A percentile compares a stretch with the other conserved stretches of the same genome.
Evolutionary conservation across 1,140 invertebrate species (phyloP).

Genomic region (Limonius californicus): DNA sequence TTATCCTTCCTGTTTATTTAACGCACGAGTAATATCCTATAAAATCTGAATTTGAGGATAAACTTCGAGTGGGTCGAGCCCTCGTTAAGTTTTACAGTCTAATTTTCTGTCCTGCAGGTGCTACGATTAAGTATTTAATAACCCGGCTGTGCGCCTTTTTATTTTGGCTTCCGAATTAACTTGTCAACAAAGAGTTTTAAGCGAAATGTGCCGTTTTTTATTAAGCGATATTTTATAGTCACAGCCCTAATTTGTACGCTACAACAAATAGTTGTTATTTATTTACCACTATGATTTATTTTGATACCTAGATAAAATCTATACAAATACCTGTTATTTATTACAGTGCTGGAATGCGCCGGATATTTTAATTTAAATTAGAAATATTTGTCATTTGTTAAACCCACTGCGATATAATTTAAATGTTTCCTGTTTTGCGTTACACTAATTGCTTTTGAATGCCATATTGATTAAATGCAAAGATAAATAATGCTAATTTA

Average conservation of each 20-base stretch:
- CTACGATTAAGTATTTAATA: slow-evolving; percentile 9
- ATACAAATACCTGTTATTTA: neutral
- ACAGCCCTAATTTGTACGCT: neutral
- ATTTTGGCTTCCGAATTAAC: neutral
- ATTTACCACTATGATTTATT: too few species aligned
- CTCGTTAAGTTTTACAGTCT: slow-evolving; percentile 14
- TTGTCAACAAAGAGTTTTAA: neutral
- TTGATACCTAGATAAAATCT: too few species aligned
- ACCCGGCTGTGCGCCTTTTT: neutral
- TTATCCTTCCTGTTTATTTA: slow-evolving; percentile 15
- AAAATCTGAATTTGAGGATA: slow-evolving; percentile 8
- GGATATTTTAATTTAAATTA: slow-evolving; percentile 5
- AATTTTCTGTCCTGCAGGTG: slow-evolving; percentile 12
- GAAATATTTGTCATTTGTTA: slow-evolving; percentile 7
- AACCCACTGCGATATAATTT: neutral
- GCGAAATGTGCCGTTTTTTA: neutral
- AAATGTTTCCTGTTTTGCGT: neutral
- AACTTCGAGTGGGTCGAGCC: slow-evolving; percentile 8
- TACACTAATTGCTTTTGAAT: neutral
- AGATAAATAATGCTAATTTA: too few species aligned
- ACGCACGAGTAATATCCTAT: slow-evolving; percentile 14
- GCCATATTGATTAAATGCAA: too few species aligned
- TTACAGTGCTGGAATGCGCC: neutral
- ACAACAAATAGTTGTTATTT: too few species aligned
- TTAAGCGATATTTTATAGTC: neutral